Base-by-base conservation (phyloP, 2,888 invertebrate genomes). In the Orthosia incerta region DNA sequence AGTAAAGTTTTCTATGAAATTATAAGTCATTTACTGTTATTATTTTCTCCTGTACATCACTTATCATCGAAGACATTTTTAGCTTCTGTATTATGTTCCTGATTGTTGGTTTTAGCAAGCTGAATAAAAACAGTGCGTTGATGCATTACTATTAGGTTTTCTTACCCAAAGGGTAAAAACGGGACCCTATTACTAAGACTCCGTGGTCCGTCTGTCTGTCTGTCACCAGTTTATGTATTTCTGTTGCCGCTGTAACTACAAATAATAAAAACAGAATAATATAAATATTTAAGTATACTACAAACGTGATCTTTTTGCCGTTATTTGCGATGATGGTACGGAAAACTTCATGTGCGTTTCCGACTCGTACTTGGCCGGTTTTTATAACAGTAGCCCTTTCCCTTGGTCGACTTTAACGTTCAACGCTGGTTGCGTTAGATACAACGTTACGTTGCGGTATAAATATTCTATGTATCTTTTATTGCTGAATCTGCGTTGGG, bases 311-410 rank as follows among this genome's bases (percentile, higher is more conserved):
- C n/a, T n/a, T n/a, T n/a, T n/a, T n/a, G n/a, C n/a, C n/a, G n/a
- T n/a, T n/a, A n/a, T n/a, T n/a, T n/a, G n/a, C n/a, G n/a, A n/a
- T n/a, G n/a, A n/a, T n/a, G n/a, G n/a, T n/a, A n/a, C n/a, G n/a
- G n/a, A n/a, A n/a, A n/a, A n/a, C n/a, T n/a, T n/a, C n/a, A n/a
- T n/a, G n/a, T n/a, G n/a, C n/a, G n/a, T n/a, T n/a, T n/a, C n/a
- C n/a, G n/a, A n/a, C n/a, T n/a, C n/a, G n/a, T n/a, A n/a, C n/a
- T n/a, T n/a, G n/a, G n/a, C n/a, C n/a, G n/a, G n/a, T n/a, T n/a
- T n/a, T n/a, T 23, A 45, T 75, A 69, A 76, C 82, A 48, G 82
- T 65, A 50, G 4, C 53, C 82, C 67, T 77, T 79, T 77, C 66
- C 71, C 59, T 64, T 66, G 16, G 50, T 23, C n/a, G 31, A 48